These are phyloP conservation scores for Aurelia aurita complex sp. Pacific DNA, from an alignment of 30 jellyfish, hydroid and myxozoan genomes.

Conservation along the genomic window DNA sequence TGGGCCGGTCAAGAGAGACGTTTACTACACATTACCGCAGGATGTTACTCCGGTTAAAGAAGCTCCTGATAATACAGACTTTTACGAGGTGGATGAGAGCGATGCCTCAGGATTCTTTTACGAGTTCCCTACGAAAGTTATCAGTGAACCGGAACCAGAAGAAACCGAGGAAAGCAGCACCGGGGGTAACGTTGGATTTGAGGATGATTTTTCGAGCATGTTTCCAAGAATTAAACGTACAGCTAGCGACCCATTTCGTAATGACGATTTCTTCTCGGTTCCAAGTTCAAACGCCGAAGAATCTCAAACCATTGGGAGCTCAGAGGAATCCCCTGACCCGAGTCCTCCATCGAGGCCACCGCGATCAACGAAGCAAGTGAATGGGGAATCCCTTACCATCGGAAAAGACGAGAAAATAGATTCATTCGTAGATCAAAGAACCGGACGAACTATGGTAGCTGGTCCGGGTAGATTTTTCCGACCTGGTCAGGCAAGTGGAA, in stretches of 20 bases:
- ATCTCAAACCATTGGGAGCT: background rate
- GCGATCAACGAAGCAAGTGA: slow-evolving; percentile 29
- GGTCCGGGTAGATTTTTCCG: slow-evolving; percentile 79
- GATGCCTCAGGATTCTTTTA: background rate
- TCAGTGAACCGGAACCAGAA: slow-evolving; percentile 1
- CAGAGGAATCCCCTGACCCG: background rate
- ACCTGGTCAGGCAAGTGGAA: slow-evolving; percentile 51
- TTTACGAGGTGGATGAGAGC: slow-evolving; percentile 4
- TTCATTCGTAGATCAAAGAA: slow-evolving; percentile 50
- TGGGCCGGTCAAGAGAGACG: background rate
- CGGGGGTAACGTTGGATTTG: slow-evolving; percentile 17
- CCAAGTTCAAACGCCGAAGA: background rate
- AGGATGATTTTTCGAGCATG: slow-evolving; percentile 52
- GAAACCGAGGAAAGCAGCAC: background rate
- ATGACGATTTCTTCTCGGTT: slow-evolving; percentile 57
- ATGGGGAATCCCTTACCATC: slow-evolving; percentile 18
- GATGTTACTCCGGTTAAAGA: slow-evolving; percentile 23
- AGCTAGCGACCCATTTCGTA: slow-evolving; percentile 51
- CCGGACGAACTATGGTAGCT: slow-evolving; percentile 71
- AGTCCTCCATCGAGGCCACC: slow-evolving; percentile 32
- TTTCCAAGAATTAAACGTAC: background rate
- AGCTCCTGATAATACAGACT: background rate
- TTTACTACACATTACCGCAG: slow-evolving; percentile 37
- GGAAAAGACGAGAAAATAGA: slow-evolving; percentile 49
- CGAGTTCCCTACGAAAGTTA: slow-evolving; percentile 41